These are phyloP conservation scores for Odontamblyopus rebecca DNA, from an alignment of 2,797 vertebrate species.

Conservation along the genomic window DNA sequence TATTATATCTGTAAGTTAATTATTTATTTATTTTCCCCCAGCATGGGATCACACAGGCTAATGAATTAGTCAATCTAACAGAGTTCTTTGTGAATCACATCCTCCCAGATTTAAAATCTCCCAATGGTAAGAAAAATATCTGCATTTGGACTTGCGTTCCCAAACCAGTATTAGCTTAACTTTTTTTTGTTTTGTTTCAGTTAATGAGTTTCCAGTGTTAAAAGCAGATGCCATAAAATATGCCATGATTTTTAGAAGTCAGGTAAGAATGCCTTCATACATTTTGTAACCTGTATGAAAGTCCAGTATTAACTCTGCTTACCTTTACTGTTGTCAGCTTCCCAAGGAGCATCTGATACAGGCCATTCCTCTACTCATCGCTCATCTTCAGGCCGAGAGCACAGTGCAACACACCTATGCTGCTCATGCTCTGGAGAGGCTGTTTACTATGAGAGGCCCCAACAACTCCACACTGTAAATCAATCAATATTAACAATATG, in stretches of 20 bases:
- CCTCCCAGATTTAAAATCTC: slow-evolving; percentile 90
- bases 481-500: neutral
- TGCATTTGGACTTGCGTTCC: neutral
- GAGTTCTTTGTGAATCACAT: slow-evolving; percentile 98
- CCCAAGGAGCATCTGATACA: slow-evolving; percentile 93
- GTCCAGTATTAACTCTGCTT: neutral
- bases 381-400: slow-evolving; percentile 92
- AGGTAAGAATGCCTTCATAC: slow-evolving; percentile 77
- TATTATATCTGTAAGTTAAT: neutral
- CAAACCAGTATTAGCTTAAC: neutral
- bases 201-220: slow-evolving; percentile 97
- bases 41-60: slow-evolving; percentile 99
- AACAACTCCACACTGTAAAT: slow-evolving; percentile 90
- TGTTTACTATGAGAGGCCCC: slow-evolving; percentile 95
- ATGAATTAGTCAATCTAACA: slow-evolving; percentile 94
- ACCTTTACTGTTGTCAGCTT: slow-evolving; percentile 76
- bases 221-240: slow-evolving; percentile 99
- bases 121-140: slow-evolving; percentile 79
- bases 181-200: slow-evolving; percentile 60
- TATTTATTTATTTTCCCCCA: slow-evolving; percentile 45
- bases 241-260: slow-evolving; percentile 98
- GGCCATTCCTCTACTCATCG: slow-evolving; percentile 90
- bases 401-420: slow-evolving; percentile 95
- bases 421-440: slow-evolving; percentile 92
- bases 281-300: neutral